Percentiles rank a stretch among this genome's conserved stretches.
Conservation (phyloP, 2,797 vertebrate species). For the Trichosurus vulpecula region DNA sequence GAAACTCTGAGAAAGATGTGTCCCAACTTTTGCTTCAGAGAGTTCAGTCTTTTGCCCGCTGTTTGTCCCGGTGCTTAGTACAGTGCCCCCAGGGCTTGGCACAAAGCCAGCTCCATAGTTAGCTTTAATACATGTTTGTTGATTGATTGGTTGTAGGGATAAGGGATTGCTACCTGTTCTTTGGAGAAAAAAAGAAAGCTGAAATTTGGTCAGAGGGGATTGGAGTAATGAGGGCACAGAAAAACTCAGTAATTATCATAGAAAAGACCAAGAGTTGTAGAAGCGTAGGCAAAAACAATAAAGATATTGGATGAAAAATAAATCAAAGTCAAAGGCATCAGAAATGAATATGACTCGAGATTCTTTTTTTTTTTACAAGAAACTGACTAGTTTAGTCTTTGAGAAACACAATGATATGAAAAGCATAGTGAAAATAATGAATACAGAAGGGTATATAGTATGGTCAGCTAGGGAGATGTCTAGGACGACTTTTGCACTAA, state of each 20-base stretch:
- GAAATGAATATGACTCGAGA: conserved; percentile 37
- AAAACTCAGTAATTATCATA: conserved; percentile 60
- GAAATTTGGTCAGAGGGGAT: conserved; percentile 28
- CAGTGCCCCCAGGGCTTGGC: background rate
- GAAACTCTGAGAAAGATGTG: conserved; percentile 43
- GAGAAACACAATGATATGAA: conserved; percentile 63
- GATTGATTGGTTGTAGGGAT: background rate
- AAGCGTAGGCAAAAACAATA: conserved; percentile 51
- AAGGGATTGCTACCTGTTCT: conserved; percentile 22
- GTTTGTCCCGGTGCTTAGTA: conserved; percentile 27
- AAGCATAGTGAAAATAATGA: conserved; percentile 73
- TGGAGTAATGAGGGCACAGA: conserved; percentile 34
- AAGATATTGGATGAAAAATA: conserved; percentile 65
- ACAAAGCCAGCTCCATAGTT: background rate
- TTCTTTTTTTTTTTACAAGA: conserved; percentile 52
- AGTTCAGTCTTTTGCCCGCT: background rate
- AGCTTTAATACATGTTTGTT: background rate
- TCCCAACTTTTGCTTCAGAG: conserved; percentile 28
- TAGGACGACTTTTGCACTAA: conserved; percentile 59
- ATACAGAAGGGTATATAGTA: conserved; percentile 61
- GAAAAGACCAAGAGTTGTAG: conserved; percentile 49
- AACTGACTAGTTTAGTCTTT: conserved; percentile 61
- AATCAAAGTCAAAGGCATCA: conserved; percentile 42
- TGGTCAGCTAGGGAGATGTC: conserved; percentile 58
- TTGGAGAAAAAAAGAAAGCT: conserved; percentile 41